Percentiles rank a stretch among this genome's conserved stretches.
Evolutionary conservation across 2,888 invertebrate species (phyloP).

Genomic region (Incurvaria masculella): DNA sequence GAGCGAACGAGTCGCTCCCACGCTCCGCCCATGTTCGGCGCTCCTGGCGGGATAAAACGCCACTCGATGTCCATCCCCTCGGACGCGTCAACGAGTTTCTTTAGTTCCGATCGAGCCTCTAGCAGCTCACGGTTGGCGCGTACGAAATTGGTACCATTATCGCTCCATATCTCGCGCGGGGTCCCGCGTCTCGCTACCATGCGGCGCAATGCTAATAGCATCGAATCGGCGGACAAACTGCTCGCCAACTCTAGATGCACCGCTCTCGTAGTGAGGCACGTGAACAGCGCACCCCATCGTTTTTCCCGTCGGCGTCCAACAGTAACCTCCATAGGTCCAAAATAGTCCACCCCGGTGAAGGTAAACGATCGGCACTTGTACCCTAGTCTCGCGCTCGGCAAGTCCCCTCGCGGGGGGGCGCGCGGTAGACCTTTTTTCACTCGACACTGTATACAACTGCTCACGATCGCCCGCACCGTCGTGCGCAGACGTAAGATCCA

Average conservation of each 20-base stretch:
- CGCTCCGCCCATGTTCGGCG: not conserved
- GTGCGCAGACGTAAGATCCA: not conserved
- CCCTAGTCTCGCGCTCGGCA: not conserved
- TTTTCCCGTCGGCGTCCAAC: constrained; percentile 4
- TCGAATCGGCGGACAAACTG: constrained; percentile 12
- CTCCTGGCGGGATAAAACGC: too few species aligned
- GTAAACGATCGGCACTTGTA: not conserved
- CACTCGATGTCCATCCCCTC: not conserved
- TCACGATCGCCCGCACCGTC: not conserved
- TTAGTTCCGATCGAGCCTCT: not conserved
- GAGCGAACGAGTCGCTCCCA: constrained; percentile 4
- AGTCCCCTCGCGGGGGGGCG: not conserved
- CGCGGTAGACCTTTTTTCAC: not conserved
- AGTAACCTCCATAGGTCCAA: not conserved
- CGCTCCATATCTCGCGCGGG: constrained; percentile 11
- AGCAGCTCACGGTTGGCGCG: constrained; percentile 5
- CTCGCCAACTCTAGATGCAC: constrained; percentile 15
- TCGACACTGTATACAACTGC: not conserved
- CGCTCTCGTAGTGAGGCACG: constrained; percentile 19
- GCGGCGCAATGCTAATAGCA: constrained; percentile 12
- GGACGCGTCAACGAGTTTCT: constrained; percentile 2
- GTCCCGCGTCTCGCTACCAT: constrained; percentile 16
- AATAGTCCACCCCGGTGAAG: not conserved
- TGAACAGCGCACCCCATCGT: constrained; percentile 12
- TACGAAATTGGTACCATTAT: constrained; percentile 11